Evolutionary conservation across 2,888 invertebrate species (phyloP).

Genomic region (Physocephala rufipes): DNA sequence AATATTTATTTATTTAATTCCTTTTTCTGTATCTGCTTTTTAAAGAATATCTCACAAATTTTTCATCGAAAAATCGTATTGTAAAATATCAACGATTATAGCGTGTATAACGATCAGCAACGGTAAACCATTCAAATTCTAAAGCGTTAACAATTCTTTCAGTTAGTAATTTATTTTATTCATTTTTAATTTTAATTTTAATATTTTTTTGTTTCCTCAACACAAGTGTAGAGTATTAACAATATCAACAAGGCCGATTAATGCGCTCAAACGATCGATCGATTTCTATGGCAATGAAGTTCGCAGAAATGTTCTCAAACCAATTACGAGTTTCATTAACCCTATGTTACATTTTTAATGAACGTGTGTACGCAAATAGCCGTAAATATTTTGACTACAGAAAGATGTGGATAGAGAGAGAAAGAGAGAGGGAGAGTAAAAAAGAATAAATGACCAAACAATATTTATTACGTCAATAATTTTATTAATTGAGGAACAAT

Average conservation of each 20-base stretch:
- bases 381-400: constrained; percentile 14
- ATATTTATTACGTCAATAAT: constrained; percentile 24
- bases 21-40: not conserved
- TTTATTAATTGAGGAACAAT: not conserved
- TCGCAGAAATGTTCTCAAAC: constrained; percentile 10
- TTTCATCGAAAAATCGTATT: too few relatives aligned
- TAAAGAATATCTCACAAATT: too few relatives aligned
- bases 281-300: constrained; percentile 16
- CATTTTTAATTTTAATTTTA: not conserved
- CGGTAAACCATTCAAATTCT: not conserved
- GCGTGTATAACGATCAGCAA: not conserved
- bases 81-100: not conserved
- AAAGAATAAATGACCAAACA: not conserved
- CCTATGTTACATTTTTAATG: not conserved
- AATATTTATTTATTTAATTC: not conserved
- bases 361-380: not conserved
- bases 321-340: constrained; percentile 17
- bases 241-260: too few relatives aligned
- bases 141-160: not conserved
- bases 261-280: not conserved
- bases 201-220: not conserved
- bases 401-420: too few relatives aligned
- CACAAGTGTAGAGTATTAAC: not conserved
- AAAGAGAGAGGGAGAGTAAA: not conserved
- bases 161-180: not conserved